Evolutionary conservation across 2,888 invertebrate genomes (phyloP).

Genomic region (Andrena camellia): DNA sequence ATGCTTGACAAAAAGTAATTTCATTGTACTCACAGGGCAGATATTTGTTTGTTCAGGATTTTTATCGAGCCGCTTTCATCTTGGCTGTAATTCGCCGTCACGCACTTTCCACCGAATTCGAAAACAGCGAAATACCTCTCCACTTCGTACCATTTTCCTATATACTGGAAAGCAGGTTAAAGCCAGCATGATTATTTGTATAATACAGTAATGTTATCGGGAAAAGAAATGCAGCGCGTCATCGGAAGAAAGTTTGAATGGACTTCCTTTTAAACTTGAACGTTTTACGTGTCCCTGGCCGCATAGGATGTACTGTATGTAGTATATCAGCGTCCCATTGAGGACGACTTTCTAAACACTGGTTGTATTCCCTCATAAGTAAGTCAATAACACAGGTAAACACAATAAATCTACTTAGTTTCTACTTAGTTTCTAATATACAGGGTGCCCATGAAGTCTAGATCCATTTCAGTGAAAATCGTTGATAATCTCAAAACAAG

Average conservation of each 20-base stretch:
- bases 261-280: slow-evolving; percentile 20
- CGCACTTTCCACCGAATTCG: slow-evolving; percentile 91
- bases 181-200: background rate
- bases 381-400: slow-evolving; percentile 55
- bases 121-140: slow-evolving; percentile 92
- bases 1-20: background rate
- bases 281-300: slow-evolving; percentile 24
- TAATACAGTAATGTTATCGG: background rate
- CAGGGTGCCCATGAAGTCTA: too few species aligned
- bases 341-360: slow-evolving; percentile 69
- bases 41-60: slow-evolving; percentile 85
- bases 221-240: slow-evolving; percentile 4
- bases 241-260: background rate
- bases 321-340: slow-evolving; percentile 51
- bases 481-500: too few species aligned
- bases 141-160: slow-evolving; percentile 92
- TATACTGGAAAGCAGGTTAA: slow-evolving; percentile 86
- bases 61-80: slow-evolving; percentile 84
- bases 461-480: too few species aligned
- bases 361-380: slow-evolving; percentile 53
- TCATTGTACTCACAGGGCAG: slow-evolving; percentile 83
- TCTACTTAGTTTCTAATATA: slow-evolving; percentile 31
- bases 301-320: slow-evolving; percentile 1
- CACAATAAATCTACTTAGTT: slow-evolving; percentile 25
- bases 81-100: slow-evolving; percentile 88